Percentiles rank a stretch among this genome's conserved stretches.
Evolutionary conservation across 2,113 vertebrate species (phyloP).

Genomic region (Cebidichthys violaceus): DNA sequence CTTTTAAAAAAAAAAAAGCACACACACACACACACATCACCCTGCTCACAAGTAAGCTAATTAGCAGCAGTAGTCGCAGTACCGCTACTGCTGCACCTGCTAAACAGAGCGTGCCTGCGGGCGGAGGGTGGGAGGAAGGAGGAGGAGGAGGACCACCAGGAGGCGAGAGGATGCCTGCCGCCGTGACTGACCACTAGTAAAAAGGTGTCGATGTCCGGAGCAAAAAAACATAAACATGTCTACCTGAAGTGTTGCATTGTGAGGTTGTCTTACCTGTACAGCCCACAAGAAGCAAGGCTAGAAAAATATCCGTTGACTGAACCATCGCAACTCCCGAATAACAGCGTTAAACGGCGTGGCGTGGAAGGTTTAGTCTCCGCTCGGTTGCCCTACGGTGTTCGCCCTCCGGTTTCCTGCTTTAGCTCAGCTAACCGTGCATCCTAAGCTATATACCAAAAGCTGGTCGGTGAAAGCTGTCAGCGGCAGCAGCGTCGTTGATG

Average conservation of each 20-base stretch:
- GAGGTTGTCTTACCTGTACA: slow-evolving; percentile 87
- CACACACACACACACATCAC: too few species aligned
- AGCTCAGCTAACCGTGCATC: slow-evolving; percentile 64
- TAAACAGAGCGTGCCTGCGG: slow-evolving; percentile 39
- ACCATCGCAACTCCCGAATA: slow-evolving; percentile 89
- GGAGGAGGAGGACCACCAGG: slow-evolving; percentile 35
- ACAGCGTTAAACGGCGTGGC: slow-evolving; percentile 58
- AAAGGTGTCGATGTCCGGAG: neutral
- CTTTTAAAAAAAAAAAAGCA: neutral
- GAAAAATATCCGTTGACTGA: slow-evolving; percentile 86
- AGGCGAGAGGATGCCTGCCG: slow-evolving; percentile 44
- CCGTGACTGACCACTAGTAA: slow-evolving; percentile 41
- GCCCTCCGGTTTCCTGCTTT: slow-evolving; percentile 23
- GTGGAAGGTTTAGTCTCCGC: slow-evolving; percentile 43
- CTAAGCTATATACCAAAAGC: slow-evolving; percentile 34
- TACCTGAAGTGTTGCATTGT: neutral
- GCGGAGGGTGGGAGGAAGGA: neutral
- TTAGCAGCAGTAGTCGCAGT: slow-evolving; percentile 67
- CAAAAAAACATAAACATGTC: neutral
- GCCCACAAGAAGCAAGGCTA: slow-evolving; percentile 89
- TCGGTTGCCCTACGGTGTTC: slow-evolving; percentile 41
- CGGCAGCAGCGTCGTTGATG: slow-evolving; percentile 35
- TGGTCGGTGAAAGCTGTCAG: slow-evolving; percentile 43
- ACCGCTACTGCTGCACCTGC: slow-evolving; percentile 64
- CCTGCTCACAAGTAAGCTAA: slow-evolving; percentile 58